Base-by-base conservation (phyloP, 2,888 invertebrate species). In the Melipona beecheii region DNA sequence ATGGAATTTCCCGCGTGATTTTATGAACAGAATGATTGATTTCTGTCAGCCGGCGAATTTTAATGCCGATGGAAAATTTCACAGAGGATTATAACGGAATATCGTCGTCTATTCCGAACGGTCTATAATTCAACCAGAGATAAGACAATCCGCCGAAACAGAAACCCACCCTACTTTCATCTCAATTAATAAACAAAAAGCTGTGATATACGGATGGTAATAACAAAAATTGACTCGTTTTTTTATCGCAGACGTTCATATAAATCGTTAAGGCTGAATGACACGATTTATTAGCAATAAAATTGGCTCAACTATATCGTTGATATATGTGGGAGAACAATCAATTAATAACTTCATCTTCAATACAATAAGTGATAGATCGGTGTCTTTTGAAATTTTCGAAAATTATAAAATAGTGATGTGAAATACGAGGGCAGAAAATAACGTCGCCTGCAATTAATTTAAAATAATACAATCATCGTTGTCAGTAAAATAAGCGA, bases 1-100 rank as follows among this genome's bases (percentile, higher is more conserved):
- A 50, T 58, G 65, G 13, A 78, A 74, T 78, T 66, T 65, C 17
- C 24, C 49, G 4, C 62, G 6, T 13, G 52, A 60, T 60, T 60
- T 75, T 58, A 58, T 50, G 58, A 58, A 60, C 19, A 21, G 60
- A 31, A 19, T 69, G 68, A 76, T 69, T 62, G 76, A 76, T 70
- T 58, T 13, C n/a, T 36, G 70, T 24, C 76, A 21, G 19, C 2
- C 36, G 5, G 52, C 19, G 54, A 24, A 43, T 65, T 74, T 74
- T 65, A 52, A 36, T 58, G 15, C 19, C 31, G 3, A 70, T 60
- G 19, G 50, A 68, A 69, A 69, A 31, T 31, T 21, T 19, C 13
- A 3, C 19, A 6, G 52, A 43, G 27, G 31, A 52, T 19, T 52
- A 31, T 31, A 24, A 52, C 24, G 24, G 50, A 11, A 68, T 50